phyloP scores from a whole-genome alignment of 2,888 invertebrate genomes.

The Philhelius pedissequus region DNA sequence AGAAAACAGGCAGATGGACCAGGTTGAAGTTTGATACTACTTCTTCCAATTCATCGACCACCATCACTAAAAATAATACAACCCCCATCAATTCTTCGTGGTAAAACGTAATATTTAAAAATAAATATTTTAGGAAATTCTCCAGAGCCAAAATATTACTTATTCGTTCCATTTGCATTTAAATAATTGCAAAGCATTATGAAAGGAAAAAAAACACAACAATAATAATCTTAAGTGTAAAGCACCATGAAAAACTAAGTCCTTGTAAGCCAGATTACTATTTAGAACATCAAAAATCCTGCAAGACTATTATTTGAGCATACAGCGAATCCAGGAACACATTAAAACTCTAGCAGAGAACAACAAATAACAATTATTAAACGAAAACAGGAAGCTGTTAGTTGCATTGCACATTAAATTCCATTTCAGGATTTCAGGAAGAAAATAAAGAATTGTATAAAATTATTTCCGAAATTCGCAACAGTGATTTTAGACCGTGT shows the following conservation, averaged over 20 bases:
- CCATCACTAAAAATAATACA: too few relatives aligned
- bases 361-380: slow-evolving; percentile 38
- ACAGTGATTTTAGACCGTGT: neutral
- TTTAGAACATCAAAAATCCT: neutral
- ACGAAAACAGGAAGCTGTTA: slow-evolving; percentile 32
- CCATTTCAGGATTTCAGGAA: slow-evolving; percentile 41
- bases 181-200: neutral
- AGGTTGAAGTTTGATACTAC: too few relatives aligned
- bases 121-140: neutral
- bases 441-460: slow-evolving; percentile 9
- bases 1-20: too few relatives aligned
- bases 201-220: neutral
- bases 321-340: neutral
- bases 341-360: slow-evolving; percentile 2
- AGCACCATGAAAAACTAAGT: neutral
- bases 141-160: neutral
- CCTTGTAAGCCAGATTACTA: neutral
- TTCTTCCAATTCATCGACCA: too few relatives aligned
- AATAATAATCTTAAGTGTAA: neutral
- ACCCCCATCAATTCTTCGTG: too few relatives aligned
- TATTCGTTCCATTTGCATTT: neutral
- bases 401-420: slow-evolving; percentile 41
- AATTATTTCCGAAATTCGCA: slow-evolving; percentile 37
- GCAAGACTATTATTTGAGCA: neutral
- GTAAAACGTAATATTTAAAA: too few relatives aligned